These are phyloP conservation scores for Eumaeus atala DNA, from an alignment of 1,140 invertebrate species.

Conservation along the genomic window DNA sequence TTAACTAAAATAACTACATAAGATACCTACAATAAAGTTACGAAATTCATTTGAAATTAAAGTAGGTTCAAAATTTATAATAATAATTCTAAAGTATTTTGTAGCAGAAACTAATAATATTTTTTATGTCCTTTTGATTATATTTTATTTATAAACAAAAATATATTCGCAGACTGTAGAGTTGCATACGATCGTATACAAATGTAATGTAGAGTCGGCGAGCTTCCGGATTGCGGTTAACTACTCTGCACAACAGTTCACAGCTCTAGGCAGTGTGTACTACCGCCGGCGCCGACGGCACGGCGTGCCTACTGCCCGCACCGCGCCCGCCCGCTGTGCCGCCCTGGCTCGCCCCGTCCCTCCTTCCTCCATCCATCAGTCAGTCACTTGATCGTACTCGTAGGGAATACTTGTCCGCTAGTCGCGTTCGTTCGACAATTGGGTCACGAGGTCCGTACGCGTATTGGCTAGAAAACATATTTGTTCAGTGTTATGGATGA, in stretches of 20 bases:
- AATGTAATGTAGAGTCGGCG: neutral
- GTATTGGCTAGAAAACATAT: slow-evolving; percentile 41
- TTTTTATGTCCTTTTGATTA: too few species aligned
- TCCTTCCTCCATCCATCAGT: slow-evolving; percentile 57
- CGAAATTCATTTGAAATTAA: too few species aligned
- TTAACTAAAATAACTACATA: too few species aligned
- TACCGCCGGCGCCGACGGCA: slow-evolving; percentile 13
- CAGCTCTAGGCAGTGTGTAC: slow-evolving; percentile 17
- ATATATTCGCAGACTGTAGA: too few species aligned
- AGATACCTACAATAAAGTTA: too few species aligned
- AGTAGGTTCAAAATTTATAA: too few species aligned
- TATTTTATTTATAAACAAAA: too few species aligned
- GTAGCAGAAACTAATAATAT: too few species aligned
- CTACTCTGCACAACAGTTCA: slow-evolving; percentile 18
- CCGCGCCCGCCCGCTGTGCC: slow-evolving; percentile 35
- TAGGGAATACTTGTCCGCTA: slow-evolving; percentile 38
- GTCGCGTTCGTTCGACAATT: slow-evolving; percentile 62
- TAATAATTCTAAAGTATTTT: too few species aligned
- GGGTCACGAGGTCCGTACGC: slow-evolving; percentile 53
- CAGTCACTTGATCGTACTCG: slow-evolving; percentile 60
- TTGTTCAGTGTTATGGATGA: slow-evolving; percentile 51
- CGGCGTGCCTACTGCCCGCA: slow-evolving; percentile 17
- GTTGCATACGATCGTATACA: neutral
- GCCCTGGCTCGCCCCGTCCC: slow-evolving; percentile 45
- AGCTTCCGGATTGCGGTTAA: slow-evolving; percentile 17